Conservation (phyloP, 2,888 invertebrate genomes). For the Zelleria hepariella region DNA sequence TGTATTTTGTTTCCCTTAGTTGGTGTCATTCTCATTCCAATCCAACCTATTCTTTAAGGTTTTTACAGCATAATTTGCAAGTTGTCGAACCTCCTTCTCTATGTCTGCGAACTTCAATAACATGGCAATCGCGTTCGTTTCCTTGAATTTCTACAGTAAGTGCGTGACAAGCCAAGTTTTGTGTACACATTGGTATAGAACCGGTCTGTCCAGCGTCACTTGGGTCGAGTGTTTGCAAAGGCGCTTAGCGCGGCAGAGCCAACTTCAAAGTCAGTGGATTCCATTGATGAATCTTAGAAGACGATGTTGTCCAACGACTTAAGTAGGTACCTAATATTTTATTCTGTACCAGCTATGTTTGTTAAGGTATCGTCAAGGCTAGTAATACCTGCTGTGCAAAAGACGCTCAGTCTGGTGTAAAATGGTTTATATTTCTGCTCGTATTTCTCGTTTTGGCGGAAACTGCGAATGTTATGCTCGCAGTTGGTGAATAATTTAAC, state of each 20-base stretch:
- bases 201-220: constrained; percentile 43
- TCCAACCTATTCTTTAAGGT: not conserved
- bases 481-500: not conserved
- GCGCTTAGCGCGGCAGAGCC: constrained; percentile 26
- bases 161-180: constrained; percentile 21
- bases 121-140: not conserved
- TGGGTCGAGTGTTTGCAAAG: constrained; percentile 41
- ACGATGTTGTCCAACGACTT: not conserved
- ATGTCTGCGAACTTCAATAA: not conserved
- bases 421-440: not conserved
- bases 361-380: not conserved
- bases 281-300: constrained; percentile 34
- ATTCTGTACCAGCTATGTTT: not conserved
- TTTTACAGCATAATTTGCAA: not conserved
- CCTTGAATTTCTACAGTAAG: not conserved
- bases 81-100: too few relatives aligned
- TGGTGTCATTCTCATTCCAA: not conserved
- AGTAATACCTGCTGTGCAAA: not conserved
- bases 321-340: constrained; percentile 2
- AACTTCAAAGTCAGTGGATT: constrained; percentile 25
- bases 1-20: too few relatives aligned
- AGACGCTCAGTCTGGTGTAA: not conserved
- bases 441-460: not conserved
- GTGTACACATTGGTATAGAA: constrained; percentile 35
- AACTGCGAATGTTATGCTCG: not conserved